These are phyloP conservation scores for Sycophila sp. DNA, from an alignment of 1,140 invertebrate genomes.

Conservation along the genomic window DNA sequence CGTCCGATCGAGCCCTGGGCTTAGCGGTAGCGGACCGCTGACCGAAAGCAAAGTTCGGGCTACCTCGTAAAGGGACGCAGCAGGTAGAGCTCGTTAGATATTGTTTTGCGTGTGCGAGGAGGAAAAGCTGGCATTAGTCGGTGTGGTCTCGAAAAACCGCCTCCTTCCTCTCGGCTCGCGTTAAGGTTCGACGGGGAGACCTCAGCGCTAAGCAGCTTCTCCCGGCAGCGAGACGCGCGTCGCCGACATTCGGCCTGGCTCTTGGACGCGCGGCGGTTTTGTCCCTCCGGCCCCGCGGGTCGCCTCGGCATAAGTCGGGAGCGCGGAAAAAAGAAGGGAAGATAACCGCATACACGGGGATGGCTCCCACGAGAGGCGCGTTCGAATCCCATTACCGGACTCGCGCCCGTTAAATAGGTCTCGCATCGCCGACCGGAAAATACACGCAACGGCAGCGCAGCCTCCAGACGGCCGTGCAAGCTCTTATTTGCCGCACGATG, in stretches of 20 bases:
- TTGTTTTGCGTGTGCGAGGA: conserved; percentile 51
- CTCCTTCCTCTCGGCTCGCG: neutral
- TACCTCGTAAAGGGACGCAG: too few species aligned
- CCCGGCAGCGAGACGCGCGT: neutral
- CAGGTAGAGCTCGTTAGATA: conserved; percentile 48
- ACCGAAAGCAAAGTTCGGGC: neutral
- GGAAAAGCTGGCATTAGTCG: neutral
- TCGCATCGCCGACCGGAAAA: conserved; percentile 68
- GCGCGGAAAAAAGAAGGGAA: neutral
- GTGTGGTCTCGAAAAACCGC: conserved; percentile 47
- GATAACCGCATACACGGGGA: conserved; percentile 49
- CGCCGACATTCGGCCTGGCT: neutral
- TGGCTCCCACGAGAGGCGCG: conserved; percentile 61
- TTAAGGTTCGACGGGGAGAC: neutral
- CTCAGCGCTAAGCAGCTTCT: conserved; percentile 21
- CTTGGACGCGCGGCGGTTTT: neutral
- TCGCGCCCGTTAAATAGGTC: conserved; percentile 68
- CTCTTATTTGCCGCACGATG: conserved; percentile 57
- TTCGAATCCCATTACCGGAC: conserved; percentile 69
- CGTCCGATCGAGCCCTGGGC: neutral
- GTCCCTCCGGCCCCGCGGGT: neutral
- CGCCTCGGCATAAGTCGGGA: neutral
- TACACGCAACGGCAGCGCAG: conserved; percentile 59
- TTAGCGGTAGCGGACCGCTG: neutral
- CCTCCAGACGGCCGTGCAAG: conserved; percentile 40